Conservation (phyloP, 2,888 invertebrate genomes). For the Apodemia zela region DNA sequence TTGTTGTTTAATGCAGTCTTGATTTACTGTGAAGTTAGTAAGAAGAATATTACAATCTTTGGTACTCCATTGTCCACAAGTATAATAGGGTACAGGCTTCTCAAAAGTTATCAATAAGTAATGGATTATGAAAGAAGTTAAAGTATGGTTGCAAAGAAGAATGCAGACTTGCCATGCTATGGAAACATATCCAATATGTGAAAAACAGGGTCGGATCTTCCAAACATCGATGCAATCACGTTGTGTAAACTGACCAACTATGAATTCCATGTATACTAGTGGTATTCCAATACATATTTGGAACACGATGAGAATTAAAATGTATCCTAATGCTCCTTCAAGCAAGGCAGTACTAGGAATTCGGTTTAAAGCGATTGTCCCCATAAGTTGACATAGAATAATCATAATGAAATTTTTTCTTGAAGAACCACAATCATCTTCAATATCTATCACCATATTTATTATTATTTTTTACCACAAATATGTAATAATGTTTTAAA, state of each 20-base stretch:
- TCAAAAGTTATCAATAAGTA: slow-evolving; percentile 66
- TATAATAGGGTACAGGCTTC: slow-evolving; percentile 53
- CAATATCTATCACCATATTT: slow-evolving; percentile 14
- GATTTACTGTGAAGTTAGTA: slow-evolving; percentile 53
- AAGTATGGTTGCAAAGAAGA: slow-evolving; percentile 46
- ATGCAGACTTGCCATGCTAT: slow-evolving; percentile 49
- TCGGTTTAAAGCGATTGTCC: slow-evolving; percentile 40
- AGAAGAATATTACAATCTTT: slow-evolving; percentile 46
- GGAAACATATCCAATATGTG: slow-evolving; percentile 56
- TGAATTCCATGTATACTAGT: slow-evolving; percentile 60
- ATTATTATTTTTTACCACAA: not conserved
- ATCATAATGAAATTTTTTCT: slow-evolving; percentile 40
- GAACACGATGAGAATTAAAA: slow-evolving; percentile 38
- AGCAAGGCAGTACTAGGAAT: slow-evolving; percentile 43
- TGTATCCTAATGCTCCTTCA: slow-evolving; percentile 47
- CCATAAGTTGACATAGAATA: slow-evolving; percentile 47
- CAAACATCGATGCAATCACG: slow-evolving; percentile 61
- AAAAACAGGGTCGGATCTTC: slow-evolving; percentile 52
- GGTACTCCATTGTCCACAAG: slow-evolving; percentile 53
- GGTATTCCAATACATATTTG: slow-evolving; percentile 56
- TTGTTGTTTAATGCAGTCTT: slow-evolving; percentile 48
- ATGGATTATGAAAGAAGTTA: slow-evolving; percentile 51
- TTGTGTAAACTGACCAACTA: slow-evolving; percentile 61
- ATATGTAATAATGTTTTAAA: not conserved
- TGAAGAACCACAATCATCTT: slow-evolving; percentile 22